Conservation (phyloP, 1,140 invertebrate genomes). For the Brachionus rotundiformis region DNA sequence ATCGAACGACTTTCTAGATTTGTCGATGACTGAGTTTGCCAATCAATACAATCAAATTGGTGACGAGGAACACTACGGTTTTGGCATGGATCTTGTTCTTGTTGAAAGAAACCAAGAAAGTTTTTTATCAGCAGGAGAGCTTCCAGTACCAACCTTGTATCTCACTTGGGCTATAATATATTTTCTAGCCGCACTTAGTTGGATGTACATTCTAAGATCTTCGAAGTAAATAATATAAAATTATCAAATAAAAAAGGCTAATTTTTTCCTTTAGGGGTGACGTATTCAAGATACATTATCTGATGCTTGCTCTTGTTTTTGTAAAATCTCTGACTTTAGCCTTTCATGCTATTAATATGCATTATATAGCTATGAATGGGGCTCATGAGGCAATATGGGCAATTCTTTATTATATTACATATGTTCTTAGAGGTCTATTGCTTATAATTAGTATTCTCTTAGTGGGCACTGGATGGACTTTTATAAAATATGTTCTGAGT, state of each 20-base stretch:
- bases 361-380: slow-evolving; percentile 90
- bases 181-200: slow-evolving; percentile 82
- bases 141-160: slow-evolving; percentile 87
- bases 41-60: slow-evolving; percentile 66
- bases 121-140: slow-evolving; percentile 93
- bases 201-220: slow-evolving; percentile 83
- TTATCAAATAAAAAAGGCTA: neutral
- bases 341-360: slow-evolving; percentile 94
- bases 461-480: slow-evolving; percentile 97
- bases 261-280: slow-evolving; percentile 67
- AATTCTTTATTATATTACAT: slow-evolving; percentile 91
- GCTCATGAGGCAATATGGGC: slow-evolving; percentile 95
- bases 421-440: slow-evolving; percentile 87
- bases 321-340: slow-evolving; percentile 86
- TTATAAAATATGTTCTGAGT: slow-evolving; percentile 93
- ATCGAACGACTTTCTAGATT: neutral
- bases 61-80: slow-evolving; percentile 60
- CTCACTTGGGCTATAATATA: slow-evolving; percentile 87
- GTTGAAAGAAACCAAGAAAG: slow-evolving; percentile 77
- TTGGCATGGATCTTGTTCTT: slow-evolving; percentile 76
- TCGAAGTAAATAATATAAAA: slow-evolving; percentile 69
- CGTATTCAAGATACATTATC: slow-evolving; percentile 92
- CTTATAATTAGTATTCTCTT: slow-evolving; percentile 93
- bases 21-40: neutral
- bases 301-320: slow-evolving; percentile 91